These are phyloP conservation scores for Papilio xuthus DNA, from an alignment of 1,140 invertebrate genomes.

Conservation along the genomic window DNA sequence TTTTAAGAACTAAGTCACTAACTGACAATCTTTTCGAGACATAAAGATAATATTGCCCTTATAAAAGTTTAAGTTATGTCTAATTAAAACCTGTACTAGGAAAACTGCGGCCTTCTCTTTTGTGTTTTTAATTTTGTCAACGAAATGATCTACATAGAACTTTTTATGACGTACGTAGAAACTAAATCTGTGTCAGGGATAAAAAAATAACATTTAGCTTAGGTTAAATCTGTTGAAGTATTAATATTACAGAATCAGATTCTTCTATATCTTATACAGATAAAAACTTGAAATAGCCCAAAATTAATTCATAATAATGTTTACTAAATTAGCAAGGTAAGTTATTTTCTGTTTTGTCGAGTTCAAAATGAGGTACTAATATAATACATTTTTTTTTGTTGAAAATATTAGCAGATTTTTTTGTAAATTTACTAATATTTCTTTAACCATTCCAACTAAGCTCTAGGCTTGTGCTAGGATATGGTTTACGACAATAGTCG, in stretches of 20 bases:
- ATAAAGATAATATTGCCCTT: slow-evolving; percentile 32
- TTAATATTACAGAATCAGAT: too few relatives aligned
- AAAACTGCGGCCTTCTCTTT: slow-evolving; percentile 10
- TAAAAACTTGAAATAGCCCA: not conserved
- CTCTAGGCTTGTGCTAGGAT: too few relatives aligned
- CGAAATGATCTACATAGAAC: slow-evolving; percentile 13
- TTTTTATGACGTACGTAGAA: slow-evolving; percentile 20
- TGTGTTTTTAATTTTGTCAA: slow-evolving; percentile 28
- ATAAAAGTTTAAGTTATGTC: slow-evolving; percentile 26
- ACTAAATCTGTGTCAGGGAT: not conserved
- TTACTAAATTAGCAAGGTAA: too few relatives aligned
- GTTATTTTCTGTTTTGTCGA: too few relatives aligned
- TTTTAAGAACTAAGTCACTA: slow-evolving; percentile 20
- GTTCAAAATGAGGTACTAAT: too few relatives aligned
- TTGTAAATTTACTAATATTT: too few relatives aligned
- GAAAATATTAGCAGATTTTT: too few relatives aligned
- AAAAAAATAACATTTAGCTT: not conserved
- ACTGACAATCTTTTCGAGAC: slow-evolving; percentile 14
- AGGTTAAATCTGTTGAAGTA: not conserved
- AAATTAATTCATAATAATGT: not conserved
- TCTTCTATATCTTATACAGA: too few relatives aligned
- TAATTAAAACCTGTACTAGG: slow-evolving; percentile 16
- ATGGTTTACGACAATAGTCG: too few relatives aligned
- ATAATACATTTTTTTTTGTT: too few relatives aligned
- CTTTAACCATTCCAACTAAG: too few relatives aligned